Conservation (phyloP, 1,140 invertebrate genomes). For the Scaptomyza pallida region DNA sequence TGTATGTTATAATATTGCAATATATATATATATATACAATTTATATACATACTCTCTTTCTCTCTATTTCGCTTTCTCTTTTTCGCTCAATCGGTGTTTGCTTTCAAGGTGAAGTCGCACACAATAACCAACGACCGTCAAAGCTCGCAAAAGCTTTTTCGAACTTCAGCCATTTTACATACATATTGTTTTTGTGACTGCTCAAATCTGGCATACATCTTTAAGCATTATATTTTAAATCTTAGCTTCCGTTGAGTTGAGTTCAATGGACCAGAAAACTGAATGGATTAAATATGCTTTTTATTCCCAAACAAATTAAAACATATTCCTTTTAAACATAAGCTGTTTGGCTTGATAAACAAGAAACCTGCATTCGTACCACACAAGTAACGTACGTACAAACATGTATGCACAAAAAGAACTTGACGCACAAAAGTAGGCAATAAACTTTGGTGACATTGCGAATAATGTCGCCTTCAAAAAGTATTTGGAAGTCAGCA, state of each 20-base stretch:
- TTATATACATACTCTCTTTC: slow-evolving; percentile 3
- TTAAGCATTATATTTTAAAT: neutral
- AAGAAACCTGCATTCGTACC: no score
- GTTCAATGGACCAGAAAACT: slow-evolving; percentile 25
- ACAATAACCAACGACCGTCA: slow-evolving; percentile 21
- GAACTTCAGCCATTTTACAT: slow-evolving; percentile 49
- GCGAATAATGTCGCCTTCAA: neutral
- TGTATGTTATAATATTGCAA: slow-evolving; percentile 4
- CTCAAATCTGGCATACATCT: slow-evolving; percentile 3
- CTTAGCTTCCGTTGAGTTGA: neutral
- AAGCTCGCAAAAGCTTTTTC: slow-evolving; percentile 73
- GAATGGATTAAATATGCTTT: neutral
- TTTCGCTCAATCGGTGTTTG: slow-evolving; percentile 23
- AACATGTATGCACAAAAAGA: neutral
- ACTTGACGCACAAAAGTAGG: neutral
- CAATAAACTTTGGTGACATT: neutral
- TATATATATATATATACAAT: neutral
- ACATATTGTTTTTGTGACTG: slow-evolving; percentile 10
- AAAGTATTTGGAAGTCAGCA: slow-evolving; percentile 7
- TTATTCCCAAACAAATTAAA: no score
- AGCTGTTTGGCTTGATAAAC: no score
- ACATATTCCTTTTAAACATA: no score
- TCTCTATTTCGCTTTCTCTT: slow-evolving; percentile 2
- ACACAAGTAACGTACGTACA: neutral
- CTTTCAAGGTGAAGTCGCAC: slow-evolving; percentile 55